Evolutionary conservation across 2,113 vertebrate genomes (phyloP), one percentile per base, ranked within the genome.

Genomic region (Elephantulus edwardii): DNA sequence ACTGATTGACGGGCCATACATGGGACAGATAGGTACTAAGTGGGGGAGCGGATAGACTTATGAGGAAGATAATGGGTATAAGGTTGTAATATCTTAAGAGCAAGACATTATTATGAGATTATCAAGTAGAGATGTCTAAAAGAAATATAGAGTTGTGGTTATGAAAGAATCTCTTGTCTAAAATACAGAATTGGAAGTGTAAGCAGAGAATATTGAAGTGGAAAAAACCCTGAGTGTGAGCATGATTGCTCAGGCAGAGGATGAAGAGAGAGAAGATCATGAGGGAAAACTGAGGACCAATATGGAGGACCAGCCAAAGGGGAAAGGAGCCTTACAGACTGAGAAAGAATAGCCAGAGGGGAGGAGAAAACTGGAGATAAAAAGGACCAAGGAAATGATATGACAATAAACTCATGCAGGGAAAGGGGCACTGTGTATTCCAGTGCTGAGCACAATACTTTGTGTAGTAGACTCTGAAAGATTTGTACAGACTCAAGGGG

Each of bases 141-240:
- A 89, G 48, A 84, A 92, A 56, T 11, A 56, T 19, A 87, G n/a
- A 75, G 35, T 33, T 82, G 3, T 90, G 70, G 82, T 56, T 60
- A 56, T 6, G 17, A 58, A 52, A 56, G 56, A 50, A 9, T 89
- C 33, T 11, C 19, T 58, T 42, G 42, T 72, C 56, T 70, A 58
- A 92, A 87, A 88, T 79, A 38, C 68, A 90, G 80, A 83, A 62
- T 14, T 17, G 24, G 74, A 66, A 78, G 52, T 50, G 7, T 58
- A 8, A 6, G 22, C 26, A 13, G 54, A 56, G n/a, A 56, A 28
- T 58, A 58, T 10, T 26, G 56, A 71, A 58, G 46, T 26, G 42
- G 22, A 78, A 35, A 72, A 91, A 95, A 58, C 22, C 30, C 42
- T 5, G 6, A 16, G 9, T 62, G n/a, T 78, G 48, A 88, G 83